Evolutionary conservation across 2,797 vertebrate species (phyloP).

Genomic region (Urocyon cinereoargenteus): DNA sequence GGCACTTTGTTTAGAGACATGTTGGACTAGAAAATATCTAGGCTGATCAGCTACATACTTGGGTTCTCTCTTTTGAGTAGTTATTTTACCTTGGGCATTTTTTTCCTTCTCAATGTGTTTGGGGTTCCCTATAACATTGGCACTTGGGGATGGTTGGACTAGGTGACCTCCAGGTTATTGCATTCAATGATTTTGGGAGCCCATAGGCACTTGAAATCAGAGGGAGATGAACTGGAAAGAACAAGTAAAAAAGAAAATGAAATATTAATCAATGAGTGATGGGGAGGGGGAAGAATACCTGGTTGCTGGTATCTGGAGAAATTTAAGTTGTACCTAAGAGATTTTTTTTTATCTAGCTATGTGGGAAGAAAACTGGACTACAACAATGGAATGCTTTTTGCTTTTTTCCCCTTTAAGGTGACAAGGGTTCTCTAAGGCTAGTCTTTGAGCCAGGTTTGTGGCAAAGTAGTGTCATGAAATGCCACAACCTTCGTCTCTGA

Average conservation of each 20-base stretch:
- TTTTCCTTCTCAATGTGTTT: slow-evolving; percentile 4
- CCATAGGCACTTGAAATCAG: slow-evolving; percentile 10
- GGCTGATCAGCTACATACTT: not conserved
- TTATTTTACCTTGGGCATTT: slow-evolving; percentile 60
- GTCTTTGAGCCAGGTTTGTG: slow-evolving; percentile 56
- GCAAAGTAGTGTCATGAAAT: slow-evolving; percentile 57
- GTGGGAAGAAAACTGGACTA: slow-evolving; percentile 56
- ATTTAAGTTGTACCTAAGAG: slow-evolving; percentile 37
- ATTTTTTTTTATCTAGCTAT: slow-evolving; percentile 42
- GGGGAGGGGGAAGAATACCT: not conserved
- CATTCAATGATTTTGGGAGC: slow-evolving; percentile 56
- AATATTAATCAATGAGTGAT: slow-evolving; percentile 39
- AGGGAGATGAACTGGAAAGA: slow-evolving; percentile 12
- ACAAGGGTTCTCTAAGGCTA: slow-evolving; percentile 18
- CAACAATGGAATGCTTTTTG: not conserved
- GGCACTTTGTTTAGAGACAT: slow-evolving; percentile 53
- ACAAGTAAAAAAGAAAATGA: slow-evolving; percentile 60
- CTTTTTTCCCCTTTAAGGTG: not conserved
- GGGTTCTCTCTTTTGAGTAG: not conserved
- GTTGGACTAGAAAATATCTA: slow-evolving; percentile 34
- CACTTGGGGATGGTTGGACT: slow-evolving; percentile 28
- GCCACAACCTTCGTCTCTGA: slow-evolving; percentile 20
- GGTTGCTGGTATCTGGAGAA: slow-evolving; percentile 49
- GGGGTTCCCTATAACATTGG: slow-evolving; percentile 40
- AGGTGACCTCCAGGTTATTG: slow-evolving; percentile 49